phyloP scores from a whole-genome alignment of 2,888 invertebrate genomes.

The Bimastos eiseni region DNA sequence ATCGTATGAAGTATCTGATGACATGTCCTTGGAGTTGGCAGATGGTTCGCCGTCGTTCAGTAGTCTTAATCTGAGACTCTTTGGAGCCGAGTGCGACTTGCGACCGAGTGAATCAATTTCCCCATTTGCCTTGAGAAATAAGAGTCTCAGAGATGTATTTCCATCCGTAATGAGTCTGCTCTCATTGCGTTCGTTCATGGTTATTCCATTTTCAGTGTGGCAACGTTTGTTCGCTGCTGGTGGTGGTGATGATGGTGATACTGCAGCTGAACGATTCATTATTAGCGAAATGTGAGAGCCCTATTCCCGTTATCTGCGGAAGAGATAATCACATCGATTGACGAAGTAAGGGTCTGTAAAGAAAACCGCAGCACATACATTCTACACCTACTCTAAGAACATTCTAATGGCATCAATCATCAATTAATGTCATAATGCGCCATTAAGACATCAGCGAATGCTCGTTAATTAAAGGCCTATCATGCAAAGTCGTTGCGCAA shows the following conservation, averaged over 20 bases:
- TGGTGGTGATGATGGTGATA: not conserved
- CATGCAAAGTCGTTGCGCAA: no score
- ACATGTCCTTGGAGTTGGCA: not conserved
- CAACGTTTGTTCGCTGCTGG: not conserved
- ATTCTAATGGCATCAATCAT: no score
- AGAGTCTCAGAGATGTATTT: not conserved
- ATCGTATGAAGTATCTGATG: not conserved
- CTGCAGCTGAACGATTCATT: not conserved
- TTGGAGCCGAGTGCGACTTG: not conserved
- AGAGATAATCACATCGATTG: not conserved
- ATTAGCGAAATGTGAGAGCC: not conserved
- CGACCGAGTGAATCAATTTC: not conserved
- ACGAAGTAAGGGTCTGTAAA: not conserved
- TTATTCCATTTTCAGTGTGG: not conserved
- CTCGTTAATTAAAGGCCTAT: no score
- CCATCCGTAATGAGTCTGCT: not conserved
- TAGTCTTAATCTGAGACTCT: not conserved
- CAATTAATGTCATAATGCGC: no score
- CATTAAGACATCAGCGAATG: no score
- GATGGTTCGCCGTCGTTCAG: not conserved
- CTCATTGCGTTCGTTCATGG: not conserved
- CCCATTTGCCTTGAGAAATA: not conserved
- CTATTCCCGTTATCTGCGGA: no score
- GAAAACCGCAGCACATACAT: not conserved
- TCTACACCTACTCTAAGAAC: no score